A percentile compares a stretch with the other conserved stretches of the same genome.
Conservation (phyloP, 2,888 invertebrate genomes). For the Epirrita christyi region DNA sequence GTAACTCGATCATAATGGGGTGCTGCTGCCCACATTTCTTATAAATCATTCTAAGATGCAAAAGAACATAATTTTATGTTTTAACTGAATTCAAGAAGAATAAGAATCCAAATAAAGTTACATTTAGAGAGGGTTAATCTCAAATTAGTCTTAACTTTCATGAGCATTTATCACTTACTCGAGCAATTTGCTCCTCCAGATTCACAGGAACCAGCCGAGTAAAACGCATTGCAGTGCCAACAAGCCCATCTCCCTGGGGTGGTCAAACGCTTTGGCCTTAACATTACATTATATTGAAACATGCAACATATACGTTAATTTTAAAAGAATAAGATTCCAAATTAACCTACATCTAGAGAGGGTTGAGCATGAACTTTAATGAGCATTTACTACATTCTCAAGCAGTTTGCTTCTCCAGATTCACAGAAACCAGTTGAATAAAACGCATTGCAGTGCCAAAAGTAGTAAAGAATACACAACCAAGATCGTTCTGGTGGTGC, state of each 20-base stretch:
- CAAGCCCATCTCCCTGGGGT: no score
- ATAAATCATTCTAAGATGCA: no score
- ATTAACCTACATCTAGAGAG: not conserved
- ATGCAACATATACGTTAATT: no score
- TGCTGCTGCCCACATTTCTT: no score
- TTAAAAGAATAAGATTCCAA: no score
- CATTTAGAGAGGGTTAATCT: not conserved
- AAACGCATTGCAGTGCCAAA: constrained; percentile 17
- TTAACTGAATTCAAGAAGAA: no score
- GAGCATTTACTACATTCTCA: constrained; percentile 23
- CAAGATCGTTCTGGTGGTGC: not conserved
- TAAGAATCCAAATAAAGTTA: not conserved
- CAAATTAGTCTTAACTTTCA: constrained; percentile 19
- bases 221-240: constrained; percentile 24
- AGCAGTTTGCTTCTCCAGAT: constrained; percentile 18
- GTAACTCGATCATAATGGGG: no score
- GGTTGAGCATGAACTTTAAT: constrained; percentile 16
- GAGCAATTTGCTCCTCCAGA: constrained; percentile 19
- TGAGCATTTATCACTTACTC: constrained; percentile 25
- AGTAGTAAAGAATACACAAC: not conserved
- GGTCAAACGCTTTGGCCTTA: no score
- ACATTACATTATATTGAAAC: no score
- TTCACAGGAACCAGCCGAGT: not conserved
- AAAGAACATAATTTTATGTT: no score
- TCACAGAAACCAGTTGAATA: not conserved